Conservation (phyloP, 2,888 invertebrate species). For the Itoplectis maculator region DNA sequence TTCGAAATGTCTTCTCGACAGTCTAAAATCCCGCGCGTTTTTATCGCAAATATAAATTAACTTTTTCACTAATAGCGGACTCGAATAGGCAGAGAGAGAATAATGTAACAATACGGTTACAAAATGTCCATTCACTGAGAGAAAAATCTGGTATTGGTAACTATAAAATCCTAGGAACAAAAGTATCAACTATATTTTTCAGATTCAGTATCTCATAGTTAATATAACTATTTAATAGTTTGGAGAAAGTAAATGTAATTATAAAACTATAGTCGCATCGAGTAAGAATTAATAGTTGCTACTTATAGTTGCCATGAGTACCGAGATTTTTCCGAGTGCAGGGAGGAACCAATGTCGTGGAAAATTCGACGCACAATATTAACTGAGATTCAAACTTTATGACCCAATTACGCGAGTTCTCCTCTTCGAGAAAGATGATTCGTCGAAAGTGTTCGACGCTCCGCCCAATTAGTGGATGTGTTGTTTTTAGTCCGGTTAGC, state of each 20-base stretch:
- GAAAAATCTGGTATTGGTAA: too few species aligned
- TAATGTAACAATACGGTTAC: neutral
- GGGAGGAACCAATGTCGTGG: slow-evolving; percentile 6
- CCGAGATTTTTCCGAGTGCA: neutral
- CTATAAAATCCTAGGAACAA: neutral
- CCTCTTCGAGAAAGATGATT: neutral
- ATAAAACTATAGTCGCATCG: too few species aligned
- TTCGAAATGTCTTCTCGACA: slow-evolving; percentile 1
- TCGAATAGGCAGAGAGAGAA: neutral
- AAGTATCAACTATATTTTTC: too few species aligned
- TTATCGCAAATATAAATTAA: slow-evolving; percentile 13
- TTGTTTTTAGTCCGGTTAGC: neutral
- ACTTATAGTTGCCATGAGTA: too few species aligned
- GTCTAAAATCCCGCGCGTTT: slow-evolving; percentile 7
- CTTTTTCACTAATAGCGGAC: neutral
- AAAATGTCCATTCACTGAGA: neutral
- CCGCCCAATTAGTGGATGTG: neutral
- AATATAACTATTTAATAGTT: neutral
- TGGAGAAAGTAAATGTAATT: too few species aligned
- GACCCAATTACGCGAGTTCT: slow-evolving; percentile 1
- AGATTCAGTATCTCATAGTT: too few species aligned
- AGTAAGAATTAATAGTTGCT: too few species aligned
- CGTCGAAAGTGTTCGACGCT: neutral
- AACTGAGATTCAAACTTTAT: slow-evolving; percentile 13
- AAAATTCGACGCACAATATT: slow-evolving; percentile 35